These are phyloP conservation scores for Epicauta chinensis DNA, from an alignment of 1,140 invertebrate genomes.

Conservation along the genomic window DNA sequence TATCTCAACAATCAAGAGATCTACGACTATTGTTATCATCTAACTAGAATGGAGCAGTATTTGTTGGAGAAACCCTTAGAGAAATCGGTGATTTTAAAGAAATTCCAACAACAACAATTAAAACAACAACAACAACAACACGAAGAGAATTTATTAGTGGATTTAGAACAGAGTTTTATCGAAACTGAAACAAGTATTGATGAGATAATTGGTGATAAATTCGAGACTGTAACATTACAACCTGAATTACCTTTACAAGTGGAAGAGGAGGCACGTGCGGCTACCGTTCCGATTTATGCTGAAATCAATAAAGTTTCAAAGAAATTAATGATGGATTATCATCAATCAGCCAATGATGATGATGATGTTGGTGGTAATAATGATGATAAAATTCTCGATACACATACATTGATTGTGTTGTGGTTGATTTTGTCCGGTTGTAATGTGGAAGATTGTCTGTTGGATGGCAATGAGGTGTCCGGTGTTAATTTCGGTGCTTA, in stretches of 20 bases:
- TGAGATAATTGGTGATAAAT: conserved; percentile 27
- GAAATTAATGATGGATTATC: no score
- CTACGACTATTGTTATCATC: conserved; percentile 51
- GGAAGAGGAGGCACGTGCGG: conserved; percentile 16
- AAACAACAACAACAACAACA: conserved; percentile 28
- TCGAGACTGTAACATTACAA: conserved; percentile 31
- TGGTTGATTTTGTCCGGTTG: conserved; percentile 63
- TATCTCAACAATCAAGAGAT: conserved; percentile 46
- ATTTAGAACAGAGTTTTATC: conserved; percentile 32
- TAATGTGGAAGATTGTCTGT: conserved; percentile 56
- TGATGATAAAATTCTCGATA: conserved; percentile 43
- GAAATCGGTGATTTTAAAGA: conserved; percentile 12
- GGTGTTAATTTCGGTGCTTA: conserved; percentile 46
- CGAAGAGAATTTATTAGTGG: conserved; percentile 27
- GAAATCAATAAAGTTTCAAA: conserved; percentile 35
- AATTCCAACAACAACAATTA: conserved; percentile 32
- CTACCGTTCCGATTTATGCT: conserved; percentile 36
- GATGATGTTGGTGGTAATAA: no score
- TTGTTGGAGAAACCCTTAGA: conserved; percentile 37
- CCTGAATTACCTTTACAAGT: not conserved
- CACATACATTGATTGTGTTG: conserved; percentile 57
- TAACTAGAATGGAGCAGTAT: conserved; percentile 50
- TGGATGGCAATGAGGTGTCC: conserved; percentile 46
- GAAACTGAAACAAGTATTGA: conserved; percentile 34
- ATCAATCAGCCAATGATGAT: no score